A percentile compares a stretch with the other conserved stretches of the same genome.
Conservation (phyloP, 1,140 invertebrate genomes). For the Psix sp. region DNA sequence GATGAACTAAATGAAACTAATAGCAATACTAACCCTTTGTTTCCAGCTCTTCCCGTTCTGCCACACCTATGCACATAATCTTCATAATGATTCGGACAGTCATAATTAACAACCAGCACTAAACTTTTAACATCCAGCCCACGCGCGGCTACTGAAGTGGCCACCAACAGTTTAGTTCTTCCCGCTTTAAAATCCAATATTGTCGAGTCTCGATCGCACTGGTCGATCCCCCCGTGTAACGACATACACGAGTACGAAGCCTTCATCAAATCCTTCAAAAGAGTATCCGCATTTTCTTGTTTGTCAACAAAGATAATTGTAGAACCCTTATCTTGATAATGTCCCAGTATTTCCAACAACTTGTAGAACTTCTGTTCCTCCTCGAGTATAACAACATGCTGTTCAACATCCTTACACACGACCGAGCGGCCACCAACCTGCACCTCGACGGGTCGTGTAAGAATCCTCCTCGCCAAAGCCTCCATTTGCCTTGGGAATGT, state of each 20-base stretch:
- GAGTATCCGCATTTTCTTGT: slow-evolving; percentile 97
- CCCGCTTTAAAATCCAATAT: slow-evolving; percentile 99
- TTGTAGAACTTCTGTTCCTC: slow-evolving; percentile 99
- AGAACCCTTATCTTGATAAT: slow-evolving; percentile 95
- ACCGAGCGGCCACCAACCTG: slow-evolving; percentile 98
- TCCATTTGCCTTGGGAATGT: slow-evolving; percentile 99
- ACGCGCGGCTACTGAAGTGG: slow-evolving; percentile 97
- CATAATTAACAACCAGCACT: slow-evolving; percentile 98
- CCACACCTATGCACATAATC: slow-evolving; percentile 99
- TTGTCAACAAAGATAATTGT: slow-evolving; percentile 99
- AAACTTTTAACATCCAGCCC: slow-evolving; percentile 99
- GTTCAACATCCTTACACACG: slow-evolving; percentile 98
- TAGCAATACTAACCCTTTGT: slow-evolving; percentile 85
- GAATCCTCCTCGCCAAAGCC: slow-evolving; percentile 93
- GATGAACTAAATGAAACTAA: slow-evolving; percentile 16
- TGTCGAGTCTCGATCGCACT: slow-evolving; percentile 98
- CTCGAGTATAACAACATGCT: slow-evolving; percentile 94
- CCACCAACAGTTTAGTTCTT: slow-evolving; percentile 89
- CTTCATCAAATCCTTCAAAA: slow-evolving; percentile 97
- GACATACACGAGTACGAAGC: slow-evolving; percentile 97
- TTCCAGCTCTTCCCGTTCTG: slow-evolving; percentile 94
- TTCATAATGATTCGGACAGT: slow-evolving; percentile 99
- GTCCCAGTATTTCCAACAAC: slow-evolving; percentile 94
- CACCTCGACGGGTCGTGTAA: slow-evolving; percentile 98
- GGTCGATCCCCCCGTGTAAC: slow-evolving; percentile 99